phyloP scores from a whole-genome alignment of 2,888 invertebrate genomes.

The Calameuta pallipes region DNA sequence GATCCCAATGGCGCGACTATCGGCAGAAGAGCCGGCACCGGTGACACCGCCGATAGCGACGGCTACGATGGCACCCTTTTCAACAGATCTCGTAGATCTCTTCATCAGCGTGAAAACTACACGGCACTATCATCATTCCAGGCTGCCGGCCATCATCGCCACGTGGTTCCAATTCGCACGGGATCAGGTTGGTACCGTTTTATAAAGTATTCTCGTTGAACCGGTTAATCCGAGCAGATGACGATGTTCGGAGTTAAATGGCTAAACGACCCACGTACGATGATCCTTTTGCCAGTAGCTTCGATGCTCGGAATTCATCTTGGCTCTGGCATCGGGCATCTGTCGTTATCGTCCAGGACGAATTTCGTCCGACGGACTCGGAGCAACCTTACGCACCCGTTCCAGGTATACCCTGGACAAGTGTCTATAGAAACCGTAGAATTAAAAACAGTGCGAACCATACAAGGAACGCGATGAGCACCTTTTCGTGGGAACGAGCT shows the following conservation, averaged over 20 bases:
- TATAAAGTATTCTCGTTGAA: conserved; percentile 3
- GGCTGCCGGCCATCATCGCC: conserved; percentile 88
- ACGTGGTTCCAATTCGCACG: conserved; percentile 96
- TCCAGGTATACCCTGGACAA: neutral
- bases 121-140: conserved; percentile 84
- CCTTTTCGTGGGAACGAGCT: conserved; percentile 29
- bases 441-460: neutral
- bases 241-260: neutral
- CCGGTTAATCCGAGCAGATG: neutral
- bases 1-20: conserved; percentile 38
- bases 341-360: neutral
- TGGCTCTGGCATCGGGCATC: neutral
- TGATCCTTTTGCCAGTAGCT: neutral
- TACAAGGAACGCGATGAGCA: conserved; percentile 19
- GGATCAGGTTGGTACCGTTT: conserved; percentile 73
- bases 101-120: conserved; percentile 97
- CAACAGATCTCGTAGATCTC: conserved; percentile 84
- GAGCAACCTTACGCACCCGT: neutral
- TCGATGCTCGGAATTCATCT: neutral
- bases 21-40: conserved; percentile 47
- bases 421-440: neutral
- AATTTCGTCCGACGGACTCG: neutral
- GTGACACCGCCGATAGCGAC: conserved; percentile 61
- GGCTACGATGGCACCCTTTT: conserved; percentile 70
- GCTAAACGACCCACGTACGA: neutral